These are phyloP conservation scores for Acanthurus lineatus DNA, from an alignment of 2,797 vertebrate species.

Conservation along the genomic window DNA sequence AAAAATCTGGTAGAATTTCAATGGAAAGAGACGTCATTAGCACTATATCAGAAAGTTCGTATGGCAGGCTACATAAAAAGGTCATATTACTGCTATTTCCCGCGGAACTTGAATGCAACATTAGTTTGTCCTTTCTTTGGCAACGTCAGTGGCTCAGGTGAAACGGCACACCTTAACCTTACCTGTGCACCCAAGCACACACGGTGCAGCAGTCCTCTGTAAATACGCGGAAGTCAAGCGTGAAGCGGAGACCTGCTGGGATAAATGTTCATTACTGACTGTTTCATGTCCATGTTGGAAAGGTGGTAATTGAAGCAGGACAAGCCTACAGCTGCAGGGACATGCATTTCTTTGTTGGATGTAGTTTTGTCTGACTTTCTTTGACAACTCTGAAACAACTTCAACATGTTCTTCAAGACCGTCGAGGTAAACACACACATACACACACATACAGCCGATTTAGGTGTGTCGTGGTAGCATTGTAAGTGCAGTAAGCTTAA, in stretches of 20 bases:
- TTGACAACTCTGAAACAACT: neutral
- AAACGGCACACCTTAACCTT: neutral
- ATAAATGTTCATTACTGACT: neutral
- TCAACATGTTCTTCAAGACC: constrained; percentile 46
- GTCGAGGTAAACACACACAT: constrained; percentile 48
- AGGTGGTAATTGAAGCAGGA: neutral
- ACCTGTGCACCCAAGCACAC: neutral
- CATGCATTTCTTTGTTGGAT: neutral
- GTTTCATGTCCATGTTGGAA: neutral
- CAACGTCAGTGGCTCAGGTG: constrained; percentile 23
- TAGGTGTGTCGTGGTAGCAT: neutral
- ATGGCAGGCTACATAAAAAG: too few species aligned
- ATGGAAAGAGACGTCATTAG: too few species aligned
- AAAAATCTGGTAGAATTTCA: too few species aligned
- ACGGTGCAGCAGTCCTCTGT: neutral
- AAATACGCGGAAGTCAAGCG: constrained; percentile 34
- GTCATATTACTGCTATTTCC: neutral
- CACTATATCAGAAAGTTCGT: too few species aligned
- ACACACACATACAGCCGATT: neutral
- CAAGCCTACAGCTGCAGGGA: neutral
- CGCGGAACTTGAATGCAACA: neutral
- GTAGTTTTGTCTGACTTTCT: neutral
- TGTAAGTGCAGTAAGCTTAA: too few species aligned
- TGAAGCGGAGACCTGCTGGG: neutral
- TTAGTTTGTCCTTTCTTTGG: rapidly evolving